Base-by-base conservation (phyloP, 2,888 invertebrate species). In the Liodrosophila aerea region DNA sequence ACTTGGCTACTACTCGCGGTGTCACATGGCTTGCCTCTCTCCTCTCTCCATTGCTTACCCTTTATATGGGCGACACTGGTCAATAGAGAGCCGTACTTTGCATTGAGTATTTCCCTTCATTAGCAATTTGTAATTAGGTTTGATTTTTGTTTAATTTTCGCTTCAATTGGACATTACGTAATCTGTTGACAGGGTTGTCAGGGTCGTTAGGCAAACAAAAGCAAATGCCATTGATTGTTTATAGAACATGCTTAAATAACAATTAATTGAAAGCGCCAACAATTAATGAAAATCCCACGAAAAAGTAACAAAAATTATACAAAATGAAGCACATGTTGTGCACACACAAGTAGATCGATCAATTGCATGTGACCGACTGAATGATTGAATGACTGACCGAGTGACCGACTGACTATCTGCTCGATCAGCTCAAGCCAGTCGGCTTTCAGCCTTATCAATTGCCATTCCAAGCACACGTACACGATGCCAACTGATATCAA, bases 191-290 rank as follows among this genome's bases (percentile, higher is more conserved):
- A 22, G 22, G 22, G 22, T 22, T 41, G 29, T 43, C 80, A 78
- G 69, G 78, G 80, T 72, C 72, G 56, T 46, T 52, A n/a, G n/a
- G n/a, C 15, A 44, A 46, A 7, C 43, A 37, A n/a, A 53, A 61
- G 50, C 51, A 69, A 75, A 67, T 50, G 63, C 70, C 70, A 75
- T 47, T 75, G 78, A 82, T 77, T 60, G 73, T 64, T 64, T 64
- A 58, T 73, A 59, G 60, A 78, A 45, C 33, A 29, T 58, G 74
- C 72, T 78, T 64, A 83, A 76, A 78, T 78, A 82, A 65, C 77
- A 82, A 82, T 78, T 78, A 78, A 59, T 56, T 59, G 7, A 13
- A 7, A 34, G 7, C 11, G 18, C 22, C 22, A 12, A 11, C 11
- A 13, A 7, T 36, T 30, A 18, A 22, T 45, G 43, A 45, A 64